These are phyloP conservation scores for Botia almorhae DNA, from an alignment of 2,797 vertebrate species.

Conservation along the genomic window DNA sequence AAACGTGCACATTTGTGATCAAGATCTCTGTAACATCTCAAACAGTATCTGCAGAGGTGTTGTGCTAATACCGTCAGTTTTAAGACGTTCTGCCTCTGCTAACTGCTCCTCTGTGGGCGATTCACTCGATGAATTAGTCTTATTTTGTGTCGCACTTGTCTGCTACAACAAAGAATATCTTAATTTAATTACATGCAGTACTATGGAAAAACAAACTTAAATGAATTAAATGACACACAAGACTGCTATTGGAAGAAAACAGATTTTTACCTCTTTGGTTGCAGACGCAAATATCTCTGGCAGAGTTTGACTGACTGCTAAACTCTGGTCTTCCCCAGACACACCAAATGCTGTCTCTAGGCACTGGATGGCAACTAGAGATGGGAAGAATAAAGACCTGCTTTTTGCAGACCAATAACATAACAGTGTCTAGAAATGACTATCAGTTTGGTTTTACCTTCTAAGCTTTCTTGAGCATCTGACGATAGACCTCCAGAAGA, in stretches of 20 bases:
- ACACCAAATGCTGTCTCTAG: constrained; percentile 94
- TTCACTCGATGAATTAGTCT: constrained; percentile 67
- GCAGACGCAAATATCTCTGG: constrained; percentile 87
- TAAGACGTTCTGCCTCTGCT: constrained; percentile 88
- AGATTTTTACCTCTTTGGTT: constrained; percentile 73
- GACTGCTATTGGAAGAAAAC: background rate
- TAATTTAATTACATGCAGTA: background rate
- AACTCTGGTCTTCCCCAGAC: constrained; percentile 84
- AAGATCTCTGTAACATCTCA: background rate
- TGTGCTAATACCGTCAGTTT: constrained; percentile 84
- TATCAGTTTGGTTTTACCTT: constrained; percentile 77
- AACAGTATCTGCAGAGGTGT: background rate
- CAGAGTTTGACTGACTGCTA: constrained; percentile 85
- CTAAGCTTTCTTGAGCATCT: constrained; percentile 93
- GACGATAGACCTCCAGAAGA: constrained; percentile 83
- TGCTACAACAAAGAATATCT: constrained; percentile 46
- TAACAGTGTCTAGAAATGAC: background rate
- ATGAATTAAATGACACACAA: background rate
- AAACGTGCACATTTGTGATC: background rate
- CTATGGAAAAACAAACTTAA: background rate
- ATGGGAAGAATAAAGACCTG: constrained; percentile 1
- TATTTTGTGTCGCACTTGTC: constrained; percentile 72
- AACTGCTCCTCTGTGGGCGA: constrained; percentile 82
- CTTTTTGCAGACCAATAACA: background rate
- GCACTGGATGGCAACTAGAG: constrained; percentile 94